Evolutionary conservation across 1,140 invertebrate genomes (phyloP), one percentile per base, ranked within the genome.

Genomic region (Drosophila tsacasi): DNA sequence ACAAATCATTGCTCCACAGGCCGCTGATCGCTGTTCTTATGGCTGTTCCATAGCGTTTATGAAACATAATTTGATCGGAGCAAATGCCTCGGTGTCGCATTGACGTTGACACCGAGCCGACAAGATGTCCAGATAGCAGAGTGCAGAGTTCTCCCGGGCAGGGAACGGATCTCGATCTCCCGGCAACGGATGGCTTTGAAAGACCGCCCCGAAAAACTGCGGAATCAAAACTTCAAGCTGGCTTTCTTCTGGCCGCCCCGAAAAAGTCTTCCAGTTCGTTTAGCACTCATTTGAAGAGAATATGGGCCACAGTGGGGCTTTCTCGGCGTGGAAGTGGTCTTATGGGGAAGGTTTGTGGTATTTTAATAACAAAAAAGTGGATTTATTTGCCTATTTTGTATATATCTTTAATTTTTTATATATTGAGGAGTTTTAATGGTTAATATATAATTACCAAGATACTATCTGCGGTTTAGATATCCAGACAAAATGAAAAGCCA

Each of bases 51-150:
- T 65, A 90, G 79, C 85, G 81, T 90, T 90, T 90, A 90, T 90
- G 85, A 90, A 90, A 90, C 85, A 90, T 90, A 90, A 90, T 90
- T 90, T 90, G 85, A 90, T 90, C 85, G 71, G 72, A 63, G 50
- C 85, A 89, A 87, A 87, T 87, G 81, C 84, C 74, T 78, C 52
- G 60, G 49, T 89, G 83, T 80, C 83, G 80, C 81, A 67, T 67
- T 79, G 81, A 71, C 81, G 73, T 78, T 80, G 83, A 81, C 81
- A 89, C 57, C 62, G 72, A 30, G 40, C 52, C 60, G 64, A 64
- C 62, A 54, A 85, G 83, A 81, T 77, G 50, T 62, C 50, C 63
- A 74, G 73, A 83, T 57, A 68, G 44, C 30, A 15, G 44, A 17
- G 54, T 37, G 12, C 35, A 37, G 12, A 30, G 30, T 13, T 61